Conservation (phyloP, 2,113 vertebrate genomes). For the Percina caprodes region DNA sequence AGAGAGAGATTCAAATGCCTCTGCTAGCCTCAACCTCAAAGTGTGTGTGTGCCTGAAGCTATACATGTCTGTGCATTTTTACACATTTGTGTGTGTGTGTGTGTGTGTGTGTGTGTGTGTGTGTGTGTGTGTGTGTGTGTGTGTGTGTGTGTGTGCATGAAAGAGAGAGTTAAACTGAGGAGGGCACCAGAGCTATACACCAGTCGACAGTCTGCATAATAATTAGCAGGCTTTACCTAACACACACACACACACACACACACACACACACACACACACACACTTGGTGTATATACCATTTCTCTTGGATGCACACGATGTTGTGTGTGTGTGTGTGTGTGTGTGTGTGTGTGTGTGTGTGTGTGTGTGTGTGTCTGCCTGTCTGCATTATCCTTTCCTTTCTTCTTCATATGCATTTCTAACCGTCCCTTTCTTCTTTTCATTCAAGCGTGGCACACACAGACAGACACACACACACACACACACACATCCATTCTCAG, state of each 20-base stretch:
- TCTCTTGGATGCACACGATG: no score
- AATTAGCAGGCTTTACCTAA: conserved; percentile 29
- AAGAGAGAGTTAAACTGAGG: background rate
- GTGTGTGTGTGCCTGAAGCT: conserved; percentile 7
- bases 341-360: no score
- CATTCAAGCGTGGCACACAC: conserved; percentile 27
- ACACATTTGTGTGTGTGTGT: background rate
- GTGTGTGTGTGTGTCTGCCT: no score
- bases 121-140: background rate
- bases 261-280: conserved; percentile 8
- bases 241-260: conserved; percentile 21
- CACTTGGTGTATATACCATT: no score
- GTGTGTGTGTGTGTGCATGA: background rate
- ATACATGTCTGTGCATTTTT: background rate
- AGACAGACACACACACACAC: background rate
- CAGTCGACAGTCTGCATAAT: conserved; percentile 41
- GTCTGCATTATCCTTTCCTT: conserved; percentile 1
- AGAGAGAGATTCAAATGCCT: background rate
- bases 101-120: background rate
- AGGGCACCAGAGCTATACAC: conserved; percentile 37
- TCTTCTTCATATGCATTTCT: conserved; percentile 13
- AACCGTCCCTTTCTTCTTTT: conserved; percentile 31
- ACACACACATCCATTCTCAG: background rate
- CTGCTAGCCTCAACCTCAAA: background rate
- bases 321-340: no score